Percentiles rank a stretch among this genome's conserved stretches.
These are phyloP conservation scores for Plagiodera versicolora DNA, from an alignment of 2,888 invertebrate species.

Conservation along the genomic window DNA sequence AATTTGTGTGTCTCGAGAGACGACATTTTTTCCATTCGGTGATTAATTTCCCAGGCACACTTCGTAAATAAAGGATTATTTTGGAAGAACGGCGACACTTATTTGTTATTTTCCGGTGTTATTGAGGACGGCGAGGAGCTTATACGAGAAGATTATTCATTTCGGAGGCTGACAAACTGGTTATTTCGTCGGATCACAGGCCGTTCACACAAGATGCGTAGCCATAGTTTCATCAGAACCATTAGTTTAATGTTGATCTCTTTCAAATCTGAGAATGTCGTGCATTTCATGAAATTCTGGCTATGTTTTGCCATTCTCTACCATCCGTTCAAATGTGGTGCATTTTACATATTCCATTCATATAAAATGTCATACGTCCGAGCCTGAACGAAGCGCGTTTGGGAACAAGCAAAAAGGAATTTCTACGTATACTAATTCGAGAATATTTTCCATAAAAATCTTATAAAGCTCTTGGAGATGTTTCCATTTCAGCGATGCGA, in stretches of 20 bases:
- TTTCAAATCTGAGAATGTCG: too few species aligned
- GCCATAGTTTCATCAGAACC: too few species aligned
- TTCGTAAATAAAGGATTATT: slow-evolving; percentile 19
- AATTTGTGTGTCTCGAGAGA: background rate
- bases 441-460: slow-evolving; percentile 15
- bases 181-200: background rate
- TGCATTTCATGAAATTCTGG: too few species aligned
- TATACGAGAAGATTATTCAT: slow-evolving; percentile 4
- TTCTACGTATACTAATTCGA: slow-evolving; percentile 8
- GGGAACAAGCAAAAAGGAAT: slow-evolving; percentile 1
- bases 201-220: background rate
- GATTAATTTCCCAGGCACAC: slow-evolving; percentile 9
- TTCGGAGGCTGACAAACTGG: background rate
- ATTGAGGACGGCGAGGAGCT: slow-evolving; percentile 15
- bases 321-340: too few species aligned
- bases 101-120: slow-evolving; percentile 21
- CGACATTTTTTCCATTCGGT: background rate
- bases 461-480: slow-evolving; percentile 1
- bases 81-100: slow-evolving; percentile 19
- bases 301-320: too few species aligned
- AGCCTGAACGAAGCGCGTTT: too few species aligned
- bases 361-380: too few species aligned
- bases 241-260: too few species aligned
- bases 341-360: too few species aligned
- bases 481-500: slow-evolving; percentile 2